phyloP scores from a whole-genome alignment of 2,888 invertebrate genomes.

The Andricus quercusramuli region DNA sequence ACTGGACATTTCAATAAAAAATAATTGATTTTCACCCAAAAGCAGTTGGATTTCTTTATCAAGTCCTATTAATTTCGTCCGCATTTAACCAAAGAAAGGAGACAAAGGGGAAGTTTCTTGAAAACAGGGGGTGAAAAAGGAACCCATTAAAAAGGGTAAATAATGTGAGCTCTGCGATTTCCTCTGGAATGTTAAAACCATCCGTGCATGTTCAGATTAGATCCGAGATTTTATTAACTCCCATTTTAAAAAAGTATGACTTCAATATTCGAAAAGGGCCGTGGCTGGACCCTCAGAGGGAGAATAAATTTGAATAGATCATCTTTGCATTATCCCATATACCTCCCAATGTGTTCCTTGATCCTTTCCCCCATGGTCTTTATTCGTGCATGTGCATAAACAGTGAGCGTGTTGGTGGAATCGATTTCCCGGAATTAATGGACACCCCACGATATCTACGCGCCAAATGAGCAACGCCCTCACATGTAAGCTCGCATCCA shows the following conservation, averaged over 20 bases:
- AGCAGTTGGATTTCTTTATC: too few species aligned
- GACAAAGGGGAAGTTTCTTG: too few species aligned
- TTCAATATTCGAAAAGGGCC: constrained; percentile 20
- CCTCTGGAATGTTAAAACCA: constrained; percentile 20
- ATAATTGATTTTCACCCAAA: too few species aligned
- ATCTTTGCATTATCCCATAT: constrained; percentile 43
- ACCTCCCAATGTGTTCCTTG: constrained; percentile 33
- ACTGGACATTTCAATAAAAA: too few species aligned
- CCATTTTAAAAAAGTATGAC: constrained; percentile 21
- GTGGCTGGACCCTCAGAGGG: constrained; percentile 11
- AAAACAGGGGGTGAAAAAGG: too few species aligned
- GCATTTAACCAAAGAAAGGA: too few species aligned
- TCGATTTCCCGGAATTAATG: constrained; percentile 71
- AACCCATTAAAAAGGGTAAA: too few species aligned
- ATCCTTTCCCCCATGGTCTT: neutral
- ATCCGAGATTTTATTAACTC: constrained; percentile 27
- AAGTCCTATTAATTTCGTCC: too few species aligned
- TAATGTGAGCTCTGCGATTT: neutral
- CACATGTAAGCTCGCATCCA: constrained; percentile 57
- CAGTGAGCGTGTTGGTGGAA: constrained; percentile 51
- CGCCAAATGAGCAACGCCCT: constrained; percentile 75
- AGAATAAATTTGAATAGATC: constrained; percentile 73
- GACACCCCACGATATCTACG: constrained; percentile 60
- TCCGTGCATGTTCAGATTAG: constrained; percentile 17
- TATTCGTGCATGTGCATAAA: constrained; percentile 42